Conservation (phyloP, 1,140 invertebrate species). For the Lysiphlebus fabarum region DNA sequence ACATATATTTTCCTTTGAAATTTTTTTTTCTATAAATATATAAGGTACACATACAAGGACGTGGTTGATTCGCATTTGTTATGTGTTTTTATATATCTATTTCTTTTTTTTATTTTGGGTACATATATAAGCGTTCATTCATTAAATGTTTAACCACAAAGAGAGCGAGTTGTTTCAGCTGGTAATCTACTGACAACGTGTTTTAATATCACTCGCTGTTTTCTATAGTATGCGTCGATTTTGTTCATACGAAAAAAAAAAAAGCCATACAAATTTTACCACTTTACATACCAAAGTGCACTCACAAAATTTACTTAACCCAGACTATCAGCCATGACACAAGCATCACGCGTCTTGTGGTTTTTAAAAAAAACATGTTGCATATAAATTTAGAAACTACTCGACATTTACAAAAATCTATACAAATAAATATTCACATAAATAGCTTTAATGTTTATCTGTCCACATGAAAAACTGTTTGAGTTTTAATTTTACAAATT, state of each 20-base stretch:
- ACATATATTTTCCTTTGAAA: slow-evolving; percentile 18
- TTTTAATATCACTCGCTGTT: slow-evolving; percentile 12
- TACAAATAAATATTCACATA: too few species aligned
- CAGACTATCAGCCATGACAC: slow-evolving; percentile 22
- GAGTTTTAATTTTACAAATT: too few species aligned
- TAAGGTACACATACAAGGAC: background rate
- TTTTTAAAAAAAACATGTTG: slow-evolving; percentile 13
- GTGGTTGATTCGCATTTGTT: slow-evolving; percentile 18
- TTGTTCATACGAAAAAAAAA: slow-evolving; percentile 9
- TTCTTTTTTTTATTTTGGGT: slow-evolving; percentile 6
- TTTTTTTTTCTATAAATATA: background rate
- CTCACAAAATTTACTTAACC: slow-evolving; percentile 25
- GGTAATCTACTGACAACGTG: background rate
- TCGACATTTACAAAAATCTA: slow-evolving; percentile 14
- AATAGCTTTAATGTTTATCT: background rate
- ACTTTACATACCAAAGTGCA: slow-evolving; percentile 27
- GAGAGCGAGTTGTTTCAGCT: slow-evolving; percentile 19
- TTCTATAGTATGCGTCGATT: background rate
- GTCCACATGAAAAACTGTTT: background rate
- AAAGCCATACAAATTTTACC: slow-evolving; percentile 5
- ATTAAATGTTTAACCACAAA: slow-evolving; percentile 20
- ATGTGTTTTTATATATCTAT: background rate
- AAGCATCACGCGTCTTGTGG: slow-evolving; percentile 17
- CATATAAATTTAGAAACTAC: slow-evolving; percentile 27
- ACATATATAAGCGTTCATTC: slow-evolving; percentile 4